Conservation (phyloP, 1,140 invertebrate species). For the Atopsyche davidsoni region DNA sequence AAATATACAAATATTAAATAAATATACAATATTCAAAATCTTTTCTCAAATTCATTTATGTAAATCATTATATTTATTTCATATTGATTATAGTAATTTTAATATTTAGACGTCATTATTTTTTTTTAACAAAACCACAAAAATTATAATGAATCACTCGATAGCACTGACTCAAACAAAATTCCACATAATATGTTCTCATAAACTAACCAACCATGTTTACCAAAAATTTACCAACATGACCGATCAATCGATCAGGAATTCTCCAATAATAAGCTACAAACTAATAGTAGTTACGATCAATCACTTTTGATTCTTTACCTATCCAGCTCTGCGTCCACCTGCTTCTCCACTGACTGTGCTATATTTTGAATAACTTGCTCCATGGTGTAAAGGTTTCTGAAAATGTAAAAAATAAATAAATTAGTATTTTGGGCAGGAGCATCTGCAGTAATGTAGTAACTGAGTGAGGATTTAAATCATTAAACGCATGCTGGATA, state of each 20-base stretch:
- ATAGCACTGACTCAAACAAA: too few species aligned
- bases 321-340: conserved; percentile 72
- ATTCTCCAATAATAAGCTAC: not conserved
- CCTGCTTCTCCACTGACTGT: conserved; percentile 71
- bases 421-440: too few species aligned
- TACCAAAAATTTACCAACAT: not conserved
- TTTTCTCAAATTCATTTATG: not conserved
- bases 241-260: too few species aligned
- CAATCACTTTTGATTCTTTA: conserved; percentile 15
- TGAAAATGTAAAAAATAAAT: too few species aligned
- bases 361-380: conserved; percentile 62
- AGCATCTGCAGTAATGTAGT: too few species aligned
- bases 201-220: not conserved
- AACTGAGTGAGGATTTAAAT: too few species aligned
- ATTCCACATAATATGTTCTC: not conserved
- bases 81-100: too few species aligned
- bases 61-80: too few species aligned
- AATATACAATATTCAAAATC: not conserved
- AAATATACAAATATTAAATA: not conserved
- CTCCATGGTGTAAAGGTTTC: conserved; percentile 49
- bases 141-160: too few species aligned
- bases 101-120: too few species aligned
- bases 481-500: too few species aligned
- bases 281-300: not conserved
- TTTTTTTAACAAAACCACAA: too few species aligned